Base-by-base conservation (phyloP, 2,888 invertebrate genomes). In the Drosophila putrida region DNA sequence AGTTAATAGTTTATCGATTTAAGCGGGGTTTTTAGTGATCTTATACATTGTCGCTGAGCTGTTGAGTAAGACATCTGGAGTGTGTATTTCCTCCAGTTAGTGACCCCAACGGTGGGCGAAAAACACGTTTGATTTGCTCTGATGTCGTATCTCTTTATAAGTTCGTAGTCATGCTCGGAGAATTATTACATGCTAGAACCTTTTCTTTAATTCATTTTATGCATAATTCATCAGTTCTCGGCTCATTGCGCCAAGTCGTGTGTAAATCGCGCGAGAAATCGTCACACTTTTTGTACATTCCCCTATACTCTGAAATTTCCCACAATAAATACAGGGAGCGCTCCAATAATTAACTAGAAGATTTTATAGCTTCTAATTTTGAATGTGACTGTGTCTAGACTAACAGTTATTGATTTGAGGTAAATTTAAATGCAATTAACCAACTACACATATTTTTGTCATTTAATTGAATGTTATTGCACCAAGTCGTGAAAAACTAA, bases 241-340 rank as follows among this genome's bases (percentile, higher is more conserved):
- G 36, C 58, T 38, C 13, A 43, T 69, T 60, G 57, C 64, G 38
- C 6, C 46, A 54, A 46, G 61, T 71, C 82, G 77, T 75, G 80
- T 78, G 71, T 57, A 66, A 71, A 68, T 80, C 75, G 77, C 63
- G 78, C 57, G 73, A 83, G 44, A 55, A 43, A 33, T 44, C 64
- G 68, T 65, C 74, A 55, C 69, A 68, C 38, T 54, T 13, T 54
- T 64, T 57, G 53, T 64, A 59, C 55, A 63, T 73, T 70, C 58
- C 53, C 57, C 43, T 50, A 50, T 69, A 65, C 54, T 46, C 57
- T 53, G 82, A 72, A 50, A 44, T 73, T 82, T 82, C 85, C 85
- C 82, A 84, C 47, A 68, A 31, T 46, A 27, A 13, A n/a, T n/a
- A 44, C 33, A 25, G 13, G 41, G 6, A 27, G 20, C 65, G 63